These are phyloP conservation scores for Halictus ligatus DNA, from an alignment of 2,888 invertebrate genomes.

Conservation along the genomic window DNA sequence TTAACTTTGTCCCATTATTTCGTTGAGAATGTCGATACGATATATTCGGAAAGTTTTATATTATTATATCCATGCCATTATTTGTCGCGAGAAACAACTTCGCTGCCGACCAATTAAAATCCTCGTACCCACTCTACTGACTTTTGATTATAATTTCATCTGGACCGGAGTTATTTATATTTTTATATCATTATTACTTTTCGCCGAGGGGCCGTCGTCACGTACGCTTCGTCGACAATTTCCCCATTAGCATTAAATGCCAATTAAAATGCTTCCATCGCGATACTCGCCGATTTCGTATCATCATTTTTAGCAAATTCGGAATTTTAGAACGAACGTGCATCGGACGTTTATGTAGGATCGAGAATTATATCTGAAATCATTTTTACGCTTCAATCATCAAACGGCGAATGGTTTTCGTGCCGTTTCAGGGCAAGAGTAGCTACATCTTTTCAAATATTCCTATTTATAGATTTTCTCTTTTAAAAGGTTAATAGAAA, in stretches of 20 bases:
- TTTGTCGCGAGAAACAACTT: neutral
- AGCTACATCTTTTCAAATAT: too few species aligned
- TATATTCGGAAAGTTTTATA: neutral
- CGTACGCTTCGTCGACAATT: neutral
- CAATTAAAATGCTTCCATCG: neutral
- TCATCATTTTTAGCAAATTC: neutral
- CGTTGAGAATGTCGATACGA: neutral
- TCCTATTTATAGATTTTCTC: neutral
- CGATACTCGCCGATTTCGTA: neutral
- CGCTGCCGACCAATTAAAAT: slow-evolving; percentile 1
- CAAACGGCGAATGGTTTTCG: neutral
- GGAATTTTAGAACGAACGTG: neutral
- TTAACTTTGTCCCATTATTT: neutral
- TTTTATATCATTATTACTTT: neutral
- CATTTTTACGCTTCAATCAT: neutral
- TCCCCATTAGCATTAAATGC: neutral
- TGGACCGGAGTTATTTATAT: neutral
- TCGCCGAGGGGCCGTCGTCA: neutral
- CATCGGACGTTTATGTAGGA: neutral
- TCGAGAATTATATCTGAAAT: neutral
- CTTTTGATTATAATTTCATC: neutral
- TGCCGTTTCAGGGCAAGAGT: neutral
- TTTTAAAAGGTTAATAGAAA: neutral
- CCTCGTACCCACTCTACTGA: neutral
- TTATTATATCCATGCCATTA: neutral